Percentiles rank a stretch among this genome's conserved stretches.
These are phyloP conservation scores for Zaprionus taronus DNA, from an alignment of 1,140 invertebrate species.

Conservation along the genomic window DNA sequence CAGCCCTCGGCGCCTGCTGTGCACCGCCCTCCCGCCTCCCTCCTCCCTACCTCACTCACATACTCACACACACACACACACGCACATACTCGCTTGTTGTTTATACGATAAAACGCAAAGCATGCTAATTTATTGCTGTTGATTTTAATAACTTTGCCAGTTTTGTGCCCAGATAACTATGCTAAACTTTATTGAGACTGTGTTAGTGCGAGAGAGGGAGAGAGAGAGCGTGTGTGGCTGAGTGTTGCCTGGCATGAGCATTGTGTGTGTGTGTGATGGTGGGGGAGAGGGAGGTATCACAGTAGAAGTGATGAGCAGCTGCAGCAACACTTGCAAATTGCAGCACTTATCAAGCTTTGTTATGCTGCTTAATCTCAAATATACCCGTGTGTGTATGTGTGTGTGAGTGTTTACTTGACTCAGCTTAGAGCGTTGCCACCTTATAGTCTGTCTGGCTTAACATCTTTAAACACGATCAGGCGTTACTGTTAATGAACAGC, in stretches of 20 bases:
- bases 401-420: not conserved
- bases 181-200: conserved; percentile 44
- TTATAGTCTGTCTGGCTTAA: not conserved
- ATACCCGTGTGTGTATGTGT: not conserved
- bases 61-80: conserved; percentile 12
- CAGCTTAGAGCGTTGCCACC: conserved; percentile 2
- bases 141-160: conserved; percentile 75
- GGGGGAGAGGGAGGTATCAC: too few species aligned
- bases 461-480: not conserved
- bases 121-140: conserved; percentile 81
- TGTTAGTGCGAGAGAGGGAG: not conserved
- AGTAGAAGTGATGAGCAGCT: conserved; percentile 6
- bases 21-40: not conserved
- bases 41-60: not conserved
- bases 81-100: conserved; percentile 32
- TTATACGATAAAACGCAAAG: conserved; percentile 66
- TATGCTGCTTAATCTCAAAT: not conserved
- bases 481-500: not conserved
- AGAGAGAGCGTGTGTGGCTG: not conserved
- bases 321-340: conserved; percentile 1
- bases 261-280: not conserved
- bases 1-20: not conserved
- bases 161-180: conserved; percentile 62
- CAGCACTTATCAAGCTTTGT: conserved; percentile 7
- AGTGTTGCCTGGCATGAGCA: not conserved